A percentile compares a stretch with the other conserved stretches of the same genome.
Conservation (phyloP, 2,888 invertebrate genomes). For the Platynereis dumerilii region DNA sequence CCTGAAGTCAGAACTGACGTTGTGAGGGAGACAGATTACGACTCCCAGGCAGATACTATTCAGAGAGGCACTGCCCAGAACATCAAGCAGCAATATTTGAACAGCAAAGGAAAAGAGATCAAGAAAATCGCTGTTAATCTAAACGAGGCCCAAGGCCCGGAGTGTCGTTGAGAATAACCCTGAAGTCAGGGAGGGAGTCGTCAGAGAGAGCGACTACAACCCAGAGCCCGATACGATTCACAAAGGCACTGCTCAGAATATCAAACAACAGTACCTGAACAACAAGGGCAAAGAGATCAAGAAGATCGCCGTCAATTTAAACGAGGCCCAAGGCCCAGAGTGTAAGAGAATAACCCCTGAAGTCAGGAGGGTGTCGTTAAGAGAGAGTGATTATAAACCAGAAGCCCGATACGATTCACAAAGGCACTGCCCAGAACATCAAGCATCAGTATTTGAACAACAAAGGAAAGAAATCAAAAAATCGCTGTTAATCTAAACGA, state of each 20-base stretch:
- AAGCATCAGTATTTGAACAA: background rate
- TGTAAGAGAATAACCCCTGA: too few species aligned
- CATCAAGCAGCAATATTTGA: conserved; percentile 8
- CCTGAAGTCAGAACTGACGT: conserved; percentile 30
- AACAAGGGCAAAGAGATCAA: conserved; percentile 10
- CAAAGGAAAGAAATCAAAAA: background rate
- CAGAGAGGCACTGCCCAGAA: conserved; percentile 2
- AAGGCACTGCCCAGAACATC: conserved; percentile 18
- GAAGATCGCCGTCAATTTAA: too few species aligned
- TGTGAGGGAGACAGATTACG: conserved; percentile 15
- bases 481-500: background rate
- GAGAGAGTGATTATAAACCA: too few species aligned
- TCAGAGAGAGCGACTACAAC: conserved; percentile 23
- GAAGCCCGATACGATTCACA: too few species aligned
- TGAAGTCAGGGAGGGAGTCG: conserved; percentile 13
- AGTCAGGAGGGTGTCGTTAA: background rate
- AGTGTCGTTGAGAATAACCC: conserved; percentile 23
- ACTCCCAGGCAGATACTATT: background rate
- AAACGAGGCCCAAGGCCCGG: conserved; percentile 2
- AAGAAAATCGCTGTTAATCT: conserved; percentile 12
- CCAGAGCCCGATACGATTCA: conserved; percentile 14
- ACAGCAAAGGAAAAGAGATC: conserved; percentile 11
- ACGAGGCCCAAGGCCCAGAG: too few species aligned
- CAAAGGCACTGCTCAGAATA: conserved; percentile 14
- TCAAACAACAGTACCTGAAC: conserved; percentile 17